A percentile compares a stretch with the other conserved stretches of the same genome.
These are phyloP conservation scores for Uria lomvia DNA, from an alignment of 2,113 vertebrate genomes.

Conservation along the genomic window DNA sequence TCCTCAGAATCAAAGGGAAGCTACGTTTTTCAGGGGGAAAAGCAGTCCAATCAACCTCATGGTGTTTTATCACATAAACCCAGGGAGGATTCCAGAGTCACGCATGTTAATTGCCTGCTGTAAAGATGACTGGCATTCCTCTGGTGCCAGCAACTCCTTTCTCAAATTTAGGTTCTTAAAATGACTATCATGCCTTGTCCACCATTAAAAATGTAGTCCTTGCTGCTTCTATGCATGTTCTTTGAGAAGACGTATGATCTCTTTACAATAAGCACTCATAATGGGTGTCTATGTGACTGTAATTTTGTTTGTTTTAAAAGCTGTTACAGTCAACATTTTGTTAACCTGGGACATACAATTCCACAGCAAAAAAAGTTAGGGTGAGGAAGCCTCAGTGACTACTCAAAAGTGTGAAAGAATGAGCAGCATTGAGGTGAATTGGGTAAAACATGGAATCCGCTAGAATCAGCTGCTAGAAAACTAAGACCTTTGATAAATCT, in stretches of 20 bases:
- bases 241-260: neutral
- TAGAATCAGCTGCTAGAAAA: neutral
- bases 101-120: constrained; percentile 43
- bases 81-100: constrained; percentile 56
- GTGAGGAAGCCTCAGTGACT: neutral
- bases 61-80: constrained; percentile 50
- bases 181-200: neutral
- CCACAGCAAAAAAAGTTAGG: neutral
- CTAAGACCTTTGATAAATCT: neutral
- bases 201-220: neutral
- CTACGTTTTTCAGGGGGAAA: constrained; percentile 10
- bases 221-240: neutral
- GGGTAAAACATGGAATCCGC: neutral
- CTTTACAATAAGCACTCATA: neutral
- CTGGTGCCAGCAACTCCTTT: neutral
- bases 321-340: neutral
- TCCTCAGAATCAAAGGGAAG: constrained; percentile 57
- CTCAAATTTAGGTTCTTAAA: constrained; percentile 9
- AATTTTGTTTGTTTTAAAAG: neutral
- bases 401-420: neutral
- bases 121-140: neutral
- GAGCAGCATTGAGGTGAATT: neutral
- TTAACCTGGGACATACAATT: neutral
- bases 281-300: neutral
- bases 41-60: constrained; percentile 26